Percentiles rank a stretch among this genome's conserved stretches.
phyloP scores from a whole-genome alignment of 2,113 vertebrate species.

The Phylloscopus trochilus region DNA sequence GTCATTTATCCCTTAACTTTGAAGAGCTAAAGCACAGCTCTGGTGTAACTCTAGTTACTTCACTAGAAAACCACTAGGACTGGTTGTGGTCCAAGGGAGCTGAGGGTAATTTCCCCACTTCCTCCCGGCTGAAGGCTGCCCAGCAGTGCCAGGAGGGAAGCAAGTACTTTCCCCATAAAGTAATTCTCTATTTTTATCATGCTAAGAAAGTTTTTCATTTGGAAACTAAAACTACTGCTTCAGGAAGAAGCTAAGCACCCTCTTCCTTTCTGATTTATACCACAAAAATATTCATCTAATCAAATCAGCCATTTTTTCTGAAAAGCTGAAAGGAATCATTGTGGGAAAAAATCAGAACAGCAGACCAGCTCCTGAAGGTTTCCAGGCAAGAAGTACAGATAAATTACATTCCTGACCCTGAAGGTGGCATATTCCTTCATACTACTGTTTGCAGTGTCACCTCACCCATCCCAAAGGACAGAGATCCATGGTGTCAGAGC shows the following conservation, averaged over 20 bases:
- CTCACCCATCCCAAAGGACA: neutral
- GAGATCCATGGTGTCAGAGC: neutral
- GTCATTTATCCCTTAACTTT: neutral
- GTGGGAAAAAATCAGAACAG: neutral
- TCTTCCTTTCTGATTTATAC: neutral
- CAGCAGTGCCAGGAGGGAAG: neutral
- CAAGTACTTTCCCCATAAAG: slow-evolving; percentile 2
- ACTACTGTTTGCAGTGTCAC: neutral
- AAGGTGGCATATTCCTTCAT: neutral
- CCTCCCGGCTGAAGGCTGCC: neutral
- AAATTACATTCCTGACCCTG: neutral
- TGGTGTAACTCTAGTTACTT: neutral
- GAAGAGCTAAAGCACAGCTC: neutral
- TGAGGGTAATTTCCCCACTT: neutral
- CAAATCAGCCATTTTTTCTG: neutral
- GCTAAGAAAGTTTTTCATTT: slow-evolving; percentile 1
- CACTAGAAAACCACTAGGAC: neutral
- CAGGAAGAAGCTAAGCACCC: neutral
- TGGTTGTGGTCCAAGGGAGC: neutral
- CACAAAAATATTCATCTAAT: neutral
- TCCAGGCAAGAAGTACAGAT: neutral
- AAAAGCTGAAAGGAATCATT: neutral
- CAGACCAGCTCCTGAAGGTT: neutral
- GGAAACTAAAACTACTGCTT: neutral
- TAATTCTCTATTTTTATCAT: slow-evolving; percentile 34